Percentiles rank a stretch among this genome's conserved stretches.
Evolutionary conservation across 30 jellyfish, hydroid and myxozoan genomes (phyloP).

Genomic region (Turritopsis dohrnii): DNA sequence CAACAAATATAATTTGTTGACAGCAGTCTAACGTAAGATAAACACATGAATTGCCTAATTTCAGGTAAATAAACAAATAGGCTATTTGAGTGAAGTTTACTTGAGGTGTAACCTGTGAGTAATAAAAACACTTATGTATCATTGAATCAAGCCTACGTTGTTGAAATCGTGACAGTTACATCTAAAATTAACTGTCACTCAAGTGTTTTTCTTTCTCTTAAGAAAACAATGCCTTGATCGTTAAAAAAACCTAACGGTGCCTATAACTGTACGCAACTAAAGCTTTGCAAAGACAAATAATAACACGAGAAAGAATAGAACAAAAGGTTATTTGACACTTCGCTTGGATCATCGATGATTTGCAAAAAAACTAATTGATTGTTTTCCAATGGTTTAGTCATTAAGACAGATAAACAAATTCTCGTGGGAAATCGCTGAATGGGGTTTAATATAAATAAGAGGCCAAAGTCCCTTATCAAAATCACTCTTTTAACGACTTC

Average conservation of each 20-base stretch:
- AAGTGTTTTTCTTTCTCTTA: not conserved
- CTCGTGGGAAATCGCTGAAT: not conserved
- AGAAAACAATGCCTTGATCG: not conserved
- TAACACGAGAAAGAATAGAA: not conserved
- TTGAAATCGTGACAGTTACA: not conserved
- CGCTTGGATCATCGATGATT: not conserved
- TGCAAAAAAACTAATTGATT: not conserved
- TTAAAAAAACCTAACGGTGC: not conserved
- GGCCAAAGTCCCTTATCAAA: not conserved
- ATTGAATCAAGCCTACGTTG: not conserved
- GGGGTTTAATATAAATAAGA: not conserved
- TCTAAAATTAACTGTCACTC: not conserved
- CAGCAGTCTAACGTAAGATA: not conserved
- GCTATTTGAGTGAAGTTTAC: not conserved
- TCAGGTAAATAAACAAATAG: not conserved
- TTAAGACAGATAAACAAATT: not conserved
- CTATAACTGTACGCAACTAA: not conserved
- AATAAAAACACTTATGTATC: not conserved
- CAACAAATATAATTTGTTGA: not conserved
- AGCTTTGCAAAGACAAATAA: not conserved
- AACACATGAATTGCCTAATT: not conserved
- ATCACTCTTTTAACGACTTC: not conserved
- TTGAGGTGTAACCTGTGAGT: not conserved
- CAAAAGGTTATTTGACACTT: not conserved
- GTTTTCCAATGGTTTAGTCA: not conserved